These are phyloP conservation scores for Mesorhabditis spiculigera DNA, from an alignment of 2,888 invertebrate species.

Conservation along the genomic window DNA sequence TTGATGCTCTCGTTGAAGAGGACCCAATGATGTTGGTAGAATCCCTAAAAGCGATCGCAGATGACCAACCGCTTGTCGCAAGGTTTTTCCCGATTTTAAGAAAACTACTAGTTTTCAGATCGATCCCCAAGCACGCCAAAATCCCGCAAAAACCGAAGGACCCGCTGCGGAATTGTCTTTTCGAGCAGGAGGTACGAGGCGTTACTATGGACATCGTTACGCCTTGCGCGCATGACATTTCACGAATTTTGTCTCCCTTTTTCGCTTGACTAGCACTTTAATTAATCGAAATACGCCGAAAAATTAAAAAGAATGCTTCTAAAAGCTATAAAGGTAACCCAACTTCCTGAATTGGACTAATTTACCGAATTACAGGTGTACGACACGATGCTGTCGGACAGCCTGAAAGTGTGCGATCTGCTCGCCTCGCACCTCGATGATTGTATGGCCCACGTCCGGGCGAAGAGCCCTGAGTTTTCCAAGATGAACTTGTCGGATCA, in stretches of 20 bases:
- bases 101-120: slow-evolving; percentile 26
- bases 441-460: slow-evolving; percentile 47
- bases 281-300: not conserved
- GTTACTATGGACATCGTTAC: slow-evolving; percentile 6
- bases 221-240: too few species aligned
- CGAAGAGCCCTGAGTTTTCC: slow-evolving; percentile 42
- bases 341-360: not conserved
- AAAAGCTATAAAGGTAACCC: not conserved
- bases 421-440: slow-evolving; percentile 51
- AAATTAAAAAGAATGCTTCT: not conserved
- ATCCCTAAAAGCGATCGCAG: slow-evolving; percentile 50
- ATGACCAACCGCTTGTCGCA: slow-evolving; percentile 53
- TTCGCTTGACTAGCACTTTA: not conserved
- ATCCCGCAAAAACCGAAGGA: slow-evolving; percentile 35
- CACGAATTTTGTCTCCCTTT: too few species aligned
- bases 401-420: slow-evolving; percentile 52
- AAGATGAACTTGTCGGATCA: not conserved
- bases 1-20: slow-evolving; percentile 46
- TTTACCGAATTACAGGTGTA: slow-evolving; percentile 39
- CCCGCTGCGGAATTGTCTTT: slow-evolving; percentile 47
- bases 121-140: slow-evolving; percentile 52
- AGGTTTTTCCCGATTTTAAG: slow-evolving; percentile 17
- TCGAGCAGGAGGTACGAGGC: slow-evolving; percentile 37
- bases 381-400: slow-evolving; percentile 54
- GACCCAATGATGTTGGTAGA: slow-evolving; percentile 51